These are phyloP conservation scores for Ectropis crepuscularia DNA, from an alignment of 2,888 invertebrate genomes.

Conservation along the genomic window DNA sequence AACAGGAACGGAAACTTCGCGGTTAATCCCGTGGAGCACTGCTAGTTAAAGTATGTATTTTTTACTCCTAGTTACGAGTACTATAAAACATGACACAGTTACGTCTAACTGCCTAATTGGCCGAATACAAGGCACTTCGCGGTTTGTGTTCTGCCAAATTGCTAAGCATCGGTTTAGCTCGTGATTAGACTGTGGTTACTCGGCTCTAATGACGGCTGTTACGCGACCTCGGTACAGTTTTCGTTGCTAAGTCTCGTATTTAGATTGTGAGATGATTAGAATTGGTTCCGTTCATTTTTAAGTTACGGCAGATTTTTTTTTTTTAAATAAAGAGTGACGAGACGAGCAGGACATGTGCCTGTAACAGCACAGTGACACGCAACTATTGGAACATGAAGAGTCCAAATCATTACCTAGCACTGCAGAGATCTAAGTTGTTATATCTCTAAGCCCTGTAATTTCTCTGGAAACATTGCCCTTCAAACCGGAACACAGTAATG, in stretches of 20 bases:
- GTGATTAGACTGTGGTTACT: slow-evolving; percentile 44
- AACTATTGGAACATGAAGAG: no score
- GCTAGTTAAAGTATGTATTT: background rate
- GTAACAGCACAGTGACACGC: no score
- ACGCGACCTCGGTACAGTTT: slow-evolving; percentile 38
- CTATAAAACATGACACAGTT: slow-evolving; percentile 26
- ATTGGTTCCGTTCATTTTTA: slow-evolving; percentile 10
- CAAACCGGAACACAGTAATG: no score
- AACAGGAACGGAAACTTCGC: no score
- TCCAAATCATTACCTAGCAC: no score
- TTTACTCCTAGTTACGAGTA: background rate
- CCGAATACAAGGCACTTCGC: slow-evolving; percentile 33
- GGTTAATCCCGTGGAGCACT: no score
- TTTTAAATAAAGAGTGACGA: background rate
- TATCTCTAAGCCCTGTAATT: no score
- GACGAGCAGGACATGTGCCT: no score
- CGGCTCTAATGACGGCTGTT: slow-evolving; percentile 44
- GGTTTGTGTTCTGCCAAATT: slow-evolving; percentile 45
- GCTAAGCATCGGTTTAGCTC: slow-evolving; percentile 41
- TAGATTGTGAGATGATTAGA: slow-evolving; percentile 24
- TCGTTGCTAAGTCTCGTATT: slow-evolving; percentile 32
- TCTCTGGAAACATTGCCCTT: no score
- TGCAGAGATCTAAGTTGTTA: no score
- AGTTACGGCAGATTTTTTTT: background rate
- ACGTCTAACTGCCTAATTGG: slow-evolving; percentile 13